phyloP scores from a whole-genome alignment of 2,113 vertebrate species.

The Jaculus jaculus region DNA sequence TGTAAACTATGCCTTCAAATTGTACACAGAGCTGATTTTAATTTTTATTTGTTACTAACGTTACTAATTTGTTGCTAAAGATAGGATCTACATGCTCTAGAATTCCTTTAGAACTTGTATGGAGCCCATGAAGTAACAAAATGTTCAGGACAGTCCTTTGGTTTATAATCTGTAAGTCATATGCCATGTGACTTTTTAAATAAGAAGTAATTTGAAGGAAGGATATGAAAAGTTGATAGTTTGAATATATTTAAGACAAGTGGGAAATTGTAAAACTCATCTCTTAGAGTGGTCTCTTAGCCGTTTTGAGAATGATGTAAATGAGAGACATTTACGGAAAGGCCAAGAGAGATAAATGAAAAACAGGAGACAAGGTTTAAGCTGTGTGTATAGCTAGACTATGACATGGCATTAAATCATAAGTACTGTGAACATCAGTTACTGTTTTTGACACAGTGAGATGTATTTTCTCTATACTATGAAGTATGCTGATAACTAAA shows the following conservation, averaged over 20 bases:
- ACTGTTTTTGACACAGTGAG: background rate
- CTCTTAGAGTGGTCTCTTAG: slow-evolving; percentile 4
- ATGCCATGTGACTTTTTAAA: background rate
- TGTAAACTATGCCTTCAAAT: background rate
- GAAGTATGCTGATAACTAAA: background rate
- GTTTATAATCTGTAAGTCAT: slow-evolving; percentile 16
- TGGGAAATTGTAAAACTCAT: slow-evolving; percentile 17
- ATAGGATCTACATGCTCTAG: background rate
- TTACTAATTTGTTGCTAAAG: background rate
- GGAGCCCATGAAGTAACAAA: background rate
- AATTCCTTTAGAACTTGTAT: background rate
- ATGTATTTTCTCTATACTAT: background rate
- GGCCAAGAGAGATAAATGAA: background rate
- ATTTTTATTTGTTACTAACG: background rate
- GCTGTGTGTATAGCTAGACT: background rate
- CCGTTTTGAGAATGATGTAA: slow-evolving; percentile 20
- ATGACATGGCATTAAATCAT: background rate
- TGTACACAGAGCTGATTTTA: background rate
- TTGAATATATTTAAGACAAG: slow-evolving; percentile 42
- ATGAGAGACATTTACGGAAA: slow-evolving; percentile 46
- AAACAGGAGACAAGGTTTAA: background rate
- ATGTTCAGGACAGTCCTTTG: background rate
- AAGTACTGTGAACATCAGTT: slow-evolving; percentile 1
- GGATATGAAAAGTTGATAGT: slow-evolving; percentile 11
- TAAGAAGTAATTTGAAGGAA: background rate